Base-by-base conservation (phyloP, 1,140 invertebrate genomes). In the Nasonia vitripennis region DNA sequence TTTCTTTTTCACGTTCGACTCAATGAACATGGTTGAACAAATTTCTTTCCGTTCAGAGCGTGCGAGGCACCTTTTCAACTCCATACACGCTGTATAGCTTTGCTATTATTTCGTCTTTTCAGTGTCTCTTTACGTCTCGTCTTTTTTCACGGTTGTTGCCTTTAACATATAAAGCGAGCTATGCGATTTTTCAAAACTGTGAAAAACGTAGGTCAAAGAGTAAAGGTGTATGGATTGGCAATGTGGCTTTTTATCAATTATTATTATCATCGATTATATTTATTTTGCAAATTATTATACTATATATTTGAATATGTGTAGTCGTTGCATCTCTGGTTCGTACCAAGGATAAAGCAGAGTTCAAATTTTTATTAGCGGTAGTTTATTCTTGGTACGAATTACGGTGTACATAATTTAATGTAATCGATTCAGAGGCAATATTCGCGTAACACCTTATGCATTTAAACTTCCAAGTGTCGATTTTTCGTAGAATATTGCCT, bases 191-290 rank as follows among this genome's bases (percentile, higher is more conserved):
- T 75, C 48, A 5, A 31, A 27, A 79, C 11, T 20, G 20, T 27
- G 62, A 81, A 45, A 74, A 86, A 45, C 48, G 67, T 68, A 77
- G 23, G 37, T 62, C 48, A 62, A 67, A 82, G 31, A 85, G 78
- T 83, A 71, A 83, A 85, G 75, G 73, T 89, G 75, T 86, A 83
- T 78, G 51, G 74, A 73, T 83, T 78, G 83, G 23, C 84, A 92
- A 91, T 87, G 91, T 91, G 78, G 78, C 78, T 84, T 71, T 70
- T 41, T n/a, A 79, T 79, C 86, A 90, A 91, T 79, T 91, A 91
- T 88, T 92, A 91, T 74, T 91, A 83, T 85, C 85, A 90, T 11
- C 89, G 92, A 87, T 89, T 93, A 93, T 88, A 37, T 94, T 93
- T 86, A 92, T 93, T 87, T 91, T 94, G 75, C 73, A 45, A 31